Percentiles rank a stretch among this genome's conserved stretches.
These are phyloP conservation scores for Hemibagrus wyckioides DNA, from an alignment of 2,113 vertebrate species.

Conservation along the genomic window DNA sequence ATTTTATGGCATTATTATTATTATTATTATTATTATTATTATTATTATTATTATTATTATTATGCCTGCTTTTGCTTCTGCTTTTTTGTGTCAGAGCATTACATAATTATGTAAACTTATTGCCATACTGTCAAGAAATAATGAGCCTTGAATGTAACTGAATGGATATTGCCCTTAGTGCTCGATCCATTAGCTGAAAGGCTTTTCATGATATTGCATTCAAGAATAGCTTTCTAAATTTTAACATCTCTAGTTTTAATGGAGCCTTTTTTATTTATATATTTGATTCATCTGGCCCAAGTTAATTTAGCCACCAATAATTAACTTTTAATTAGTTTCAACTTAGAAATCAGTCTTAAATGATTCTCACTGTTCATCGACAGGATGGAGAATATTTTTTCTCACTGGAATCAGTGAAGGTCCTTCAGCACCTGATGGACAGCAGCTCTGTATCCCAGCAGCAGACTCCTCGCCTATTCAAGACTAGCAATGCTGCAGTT, in stretches of 20 bases:
- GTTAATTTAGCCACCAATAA: not conserved
- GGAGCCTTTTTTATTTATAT: not conserved
- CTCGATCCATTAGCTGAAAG: not conserved
- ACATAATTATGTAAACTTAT: not conserved
- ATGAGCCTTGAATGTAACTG: not conserved
- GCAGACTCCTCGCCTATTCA: constrained; percentile 44
- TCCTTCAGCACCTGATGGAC: constrained; percentile 71
- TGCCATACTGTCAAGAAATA: not conserved
- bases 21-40: not conserved
- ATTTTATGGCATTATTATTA: not conserved
- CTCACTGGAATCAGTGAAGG: constrained; percentile 77
- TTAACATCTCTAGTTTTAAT: not conserved
- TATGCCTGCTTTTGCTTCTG: not conserved
- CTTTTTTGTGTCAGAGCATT: not conserved
- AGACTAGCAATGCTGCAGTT: not conserved
- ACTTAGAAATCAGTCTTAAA: not conserved
- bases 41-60: not conserved
- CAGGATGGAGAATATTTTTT: constrained; percentile 80
- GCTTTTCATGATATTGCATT: not conserved
- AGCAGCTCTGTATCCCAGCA: not conserved
- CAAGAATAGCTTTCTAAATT: not conserved
- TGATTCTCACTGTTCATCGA: not conserved
- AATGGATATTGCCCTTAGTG: not conserved
- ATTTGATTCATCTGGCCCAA: not conserved
- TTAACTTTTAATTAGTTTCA: not conserved